Evolutionary conservation across 1,140 invertebrate species (phyloP).

Genomic region (Drosophila ananassae): DNA sequence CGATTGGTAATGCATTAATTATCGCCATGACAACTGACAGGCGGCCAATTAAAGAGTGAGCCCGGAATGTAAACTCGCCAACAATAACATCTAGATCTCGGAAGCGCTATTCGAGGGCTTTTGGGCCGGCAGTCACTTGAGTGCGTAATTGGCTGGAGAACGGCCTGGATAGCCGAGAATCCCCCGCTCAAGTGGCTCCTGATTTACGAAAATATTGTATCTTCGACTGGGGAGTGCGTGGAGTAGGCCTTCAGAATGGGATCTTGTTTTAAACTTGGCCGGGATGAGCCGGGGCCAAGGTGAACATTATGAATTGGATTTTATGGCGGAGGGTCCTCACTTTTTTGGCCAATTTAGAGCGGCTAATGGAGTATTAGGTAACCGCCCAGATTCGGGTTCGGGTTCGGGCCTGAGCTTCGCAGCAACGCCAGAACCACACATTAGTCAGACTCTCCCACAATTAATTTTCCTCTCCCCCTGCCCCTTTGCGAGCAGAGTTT

Average conservation of each 20-base stretch:
- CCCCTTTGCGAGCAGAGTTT: slow-evolving; percentile 14
- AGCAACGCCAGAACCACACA: slow-evolving; percentile 31
- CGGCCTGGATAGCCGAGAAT: slow-evolving; percentile 46
- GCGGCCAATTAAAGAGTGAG: slow-evolving; percentile 72
- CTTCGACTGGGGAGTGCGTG: slow-evolving; percentile 17
- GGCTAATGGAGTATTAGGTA: slow-evolving; percentile 65
- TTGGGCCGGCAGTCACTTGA: slow-evolving; percentile 44
- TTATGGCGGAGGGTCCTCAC: slow-evolving; percentile 4
- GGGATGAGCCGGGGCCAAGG: background rate
- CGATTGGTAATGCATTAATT: slow-evolving; percentile 77
- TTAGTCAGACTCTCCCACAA: slow-evolving; percentile 70
- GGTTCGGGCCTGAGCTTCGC: background rate
- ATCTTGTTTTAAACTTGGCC: background rate
- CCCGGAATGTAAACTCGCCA: slow-evolving; percentile 60
- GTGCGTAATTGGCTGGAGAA: slow-evolving; percentile 65
- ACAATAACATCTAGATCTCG: slow-evolving; percentile 19
- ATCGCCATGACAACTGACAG: slow-evolving; percentile 79
- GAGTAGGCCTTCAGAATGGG: background rate
- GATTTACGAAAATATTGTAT: slow-evolving; percentile 12
- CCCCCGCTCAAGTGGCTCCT: slow-evolving; percentile 49
- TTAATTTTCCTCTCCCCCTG: slow-evolving; percentile 53
- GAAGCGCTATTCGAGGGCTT: background rate
- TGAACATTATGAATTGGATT: too few relatives aligned
- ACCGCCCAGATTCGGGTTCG: slow-evolving; percentile 18
- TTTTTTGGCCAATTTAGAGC: slow-evolving; percentile 47